These are phyloP conservation scores for Phymorhynchus buccinoides DNA, from an alignment of 1,140 invertebrate genomes.

Conservation along the genomic window DNA sequence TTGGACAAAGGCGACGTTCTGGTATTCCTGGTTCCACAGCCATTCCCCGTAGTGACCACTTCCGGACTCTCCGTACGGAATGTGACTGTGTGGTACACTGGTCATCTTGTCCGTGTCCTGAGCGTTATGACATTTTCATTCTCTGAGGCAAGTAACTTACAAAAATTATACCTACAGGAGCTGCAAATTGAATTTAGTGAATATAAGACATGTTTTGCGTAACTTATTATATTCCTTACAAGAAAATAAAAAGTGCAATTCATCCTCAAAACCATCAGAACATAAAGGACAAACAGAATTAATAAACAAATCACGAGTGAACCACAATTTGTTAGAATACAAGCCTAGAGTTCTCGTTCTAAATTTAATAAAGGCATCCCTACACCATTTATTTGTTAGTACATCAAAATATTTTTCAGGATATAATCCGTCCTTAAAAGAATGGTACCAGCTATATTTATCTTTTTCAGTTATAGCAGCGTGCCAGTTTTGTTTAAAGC, in stretches of 20 bases:
- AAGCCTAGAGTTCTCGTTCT: too few species aligned
- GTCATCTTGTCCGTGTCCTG: neutral
- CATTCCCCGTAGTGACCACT: constrained; percentile 17
- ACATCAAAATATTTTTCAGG: too few species aligned
- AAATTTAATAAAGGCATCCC: too few species aligned
- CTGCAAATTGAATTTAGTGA: neutral
- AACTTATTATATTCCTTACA: neutral
- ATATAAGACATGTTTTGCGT: neutral
- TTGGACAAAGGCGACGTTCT: too few species aligned
- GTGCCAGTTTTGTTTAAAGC: too few species aligned
- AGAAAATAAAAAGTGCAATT: neutral
- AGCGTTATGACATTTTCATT: neutral
- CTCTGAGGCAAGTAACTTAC: neutral
- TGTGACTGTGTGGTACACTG: constrained; percentile 20
- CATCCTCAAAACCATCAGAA: neutral
- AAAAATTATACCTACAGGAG: neutral
- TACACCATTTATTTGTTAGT: too few species aligned
- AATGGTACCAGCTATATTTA: too few species aligned
- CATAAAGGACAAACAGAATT: neutral
- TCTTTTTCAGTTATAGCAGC: too few species aligned
- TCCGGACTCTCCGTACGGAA: constrained; percentile 16
- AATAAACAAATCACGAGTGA: too few species aligned
- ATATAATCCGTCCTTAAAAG: too few species aligned
- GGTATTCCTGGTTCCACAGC: neutral
- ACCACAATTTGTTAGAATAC: too few species aligned